A percentile compares a stretch with the other conserved stretches of the same genome.
Evolutionary conservation across 1,140 invertebrate species (phyloP).

Genomic region (Heliothis subflexa): DNA sequence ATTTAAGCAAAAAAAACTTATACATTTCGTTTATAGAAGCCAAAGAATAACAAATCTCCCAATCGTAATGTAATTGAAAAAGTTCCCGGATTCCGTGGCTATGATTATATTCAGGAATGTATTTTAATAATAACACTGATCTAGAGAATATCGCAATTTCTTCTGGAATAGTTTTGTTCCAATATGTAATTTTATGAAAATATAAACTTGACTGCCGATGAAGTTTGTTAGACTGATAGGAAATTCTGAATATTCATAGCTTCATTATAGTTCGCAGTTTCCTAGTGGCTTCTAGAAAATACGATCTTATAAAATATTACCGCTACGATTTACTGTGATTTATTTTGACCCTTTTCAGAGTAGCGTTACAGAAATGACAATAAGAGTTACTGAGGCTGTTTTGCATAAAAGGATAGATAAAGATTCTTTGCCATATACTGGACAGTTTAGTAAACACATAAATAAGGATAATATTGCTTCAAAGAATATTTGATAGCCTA

Average conservation of each 20-base stretch:
- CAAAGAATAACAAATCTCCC: conserved; percentile 6
- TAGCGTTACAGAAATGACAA: too few species aligned
- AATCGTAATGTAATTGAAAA: conserved; percentile 20
- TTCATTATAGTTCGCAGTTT: conserved; percentile 22
- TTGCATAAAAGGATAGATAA: too few species aligned
- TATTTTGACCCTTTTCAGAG: background rate
- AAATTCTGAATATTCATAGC: conserved; percentile 40
- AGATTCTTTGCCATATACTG: too few species aligned
- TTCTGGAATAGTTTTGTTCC: background rate
- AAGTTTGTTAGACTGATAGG: conserved; percentile 21
- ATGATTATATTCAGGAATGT: conserved; percentile 2
- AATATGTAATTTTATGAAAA: conserved; percentile 13
- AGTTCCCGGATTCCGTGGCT: background rate
- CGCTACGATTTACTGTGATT: conserved; percentile 12
- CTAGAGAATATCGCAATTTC: background rate
- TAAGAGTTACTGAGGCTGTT: too few species aligned
- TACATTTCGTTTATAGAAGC: background rate
- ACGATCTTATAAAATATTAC: conserved; percentile 32
- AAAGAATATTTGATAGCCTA: too few species aligned
- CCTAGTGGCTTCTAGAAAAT: conserved; percentile 21
- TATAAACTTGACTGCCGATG: conserved; percentile 13
- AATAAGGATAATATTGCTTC: too few species aligned
- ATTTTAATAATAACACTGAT: background rate
- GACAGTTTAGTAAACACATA: too few species aligned
- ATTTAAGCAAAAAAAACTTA: background rate